Base-by-base conservation (phyloP, 2,113 vertebrate genomes). In the Rhineura floridana region DNA sequence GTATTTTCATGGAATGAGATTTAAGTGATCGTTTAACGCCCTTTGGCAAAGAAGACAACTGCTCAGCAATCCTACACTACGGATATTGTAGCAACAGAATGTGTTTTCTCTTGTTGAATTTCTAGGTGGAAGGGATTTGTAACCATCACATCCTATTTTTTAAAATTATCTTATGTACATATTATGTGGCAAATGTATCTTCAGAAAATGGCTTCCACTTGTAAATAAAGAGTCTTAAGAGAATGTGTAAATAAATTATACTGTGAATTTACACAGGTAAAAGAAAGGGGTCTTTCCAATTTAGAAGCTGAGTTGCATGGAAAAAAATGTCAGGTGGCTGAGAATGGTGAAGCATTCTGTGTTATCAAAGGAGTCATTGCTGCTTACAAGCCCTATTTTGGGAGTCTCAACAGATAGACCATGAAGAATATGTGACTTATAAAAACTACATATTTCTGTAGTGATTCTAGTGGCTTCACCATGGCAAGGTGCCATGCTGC, bases 171-270 rank as follows among this genome's bases (percentile, higher is more conserved):
- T 50, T 91, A 88, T 95, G 87, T 79, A 79, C 85, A 86, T 95
- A 92, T 94, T 69, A 90, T 93, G 89, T 91, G 91, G 91, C 87
- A 94, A 94, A 90, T 96, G 94, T 94, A 87, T 90, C 88, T 94
- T 93, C 92, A 90, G 87, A 78, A 95, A 95, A 89, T 90, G 87
- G 91, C 91, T 92, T 93, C 46, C 91, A 94, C 92, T 94, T 95
- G 93, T 94, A 90, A 93, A 92, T 93, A 93, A 94, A 92, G 94
- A 88, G 88, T 92, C 89, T 85, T 89, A 70, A 93, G 91, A 80
- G 85, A 87, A 92, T 87, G 86, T 92, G 23, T 89, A 94, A 59
- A 94, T 93, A 94, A 94, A 94, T 93, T 86, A 90, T 91, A 81
- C 81, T 95, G 46, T 91, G 90, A 92, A 90, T 73, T 92, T 88